Evolutionary conservation across 2,113 vertebrate species (phyloP).

Genomic region (Jaculus jaculus): DNA sequence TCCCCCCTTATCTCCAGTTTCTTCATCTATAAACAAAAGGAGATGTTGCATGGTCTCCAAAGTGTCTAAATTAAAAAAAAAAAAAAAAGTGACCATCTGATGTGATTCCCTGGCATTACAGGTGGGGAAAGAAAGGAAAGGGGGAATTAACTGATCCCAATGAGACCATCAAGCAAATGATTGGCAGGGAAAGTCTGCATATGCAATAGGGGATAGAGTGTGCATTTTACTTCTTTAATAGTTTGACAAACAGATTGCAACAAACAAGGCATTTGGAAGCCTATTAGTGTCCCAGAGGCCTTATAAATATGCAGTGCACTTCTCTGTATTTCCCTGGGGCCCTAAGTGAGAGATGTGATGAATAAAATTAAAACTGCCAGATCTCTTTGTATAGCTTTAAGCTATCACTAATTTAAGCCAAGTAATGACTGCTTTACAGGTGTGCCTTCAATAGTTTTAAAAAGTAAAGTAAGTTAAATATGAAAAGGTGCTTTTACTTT

Average conservation of each 20-base stretch:
- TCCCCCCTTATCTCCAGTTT: neutral
- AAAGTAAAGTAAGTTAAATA: conserved; percentile 62
- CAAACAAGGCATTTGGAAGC: conserved; percentile 79
- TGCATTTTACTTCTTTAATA: conserved; percentile 78
- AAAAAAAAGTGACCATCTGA: neutral
- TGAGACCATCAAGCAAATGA: conserved; percentile 36
- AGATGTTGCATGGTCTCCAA: neutral
- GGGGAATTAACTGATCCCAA: conserved; percentile 6
- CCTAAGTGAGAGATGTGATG: conserved; percentile 68
- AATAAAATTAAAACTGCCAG: conserved; percentile 76
- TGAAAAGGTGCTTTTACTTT: conserved; percentile 60
- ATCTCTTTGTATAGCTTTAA: conserved; percentile 72
- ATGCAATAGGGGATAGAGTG: conserved; percentile 66
- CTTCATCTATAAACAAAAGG: neutral
- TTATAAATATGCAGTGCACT: conserved; percentile 80
- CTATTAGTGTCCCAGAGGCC: conserved; percentile 70
- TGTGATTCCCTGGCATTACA: neutral
- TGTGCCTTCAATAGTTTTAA: conserved; percentile 42
- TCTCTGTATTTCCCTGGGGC: conserved; percentile 67
- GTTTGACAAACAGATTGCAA: conserved; percentile 79
- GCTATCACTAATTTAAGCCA: conserved; percentile 69
- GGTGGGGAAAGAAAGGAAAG: neutral
- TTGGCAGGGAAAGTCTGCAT: conserved; percentile 74
- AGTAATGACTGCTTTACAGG: conserved; percentile 64
- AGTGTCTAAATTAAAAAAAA: neutral